Evolutionary conservation across 2,113 vertebrate genomes (phyloP).

Genomic region (Eleginops maclovinus): DNA sequence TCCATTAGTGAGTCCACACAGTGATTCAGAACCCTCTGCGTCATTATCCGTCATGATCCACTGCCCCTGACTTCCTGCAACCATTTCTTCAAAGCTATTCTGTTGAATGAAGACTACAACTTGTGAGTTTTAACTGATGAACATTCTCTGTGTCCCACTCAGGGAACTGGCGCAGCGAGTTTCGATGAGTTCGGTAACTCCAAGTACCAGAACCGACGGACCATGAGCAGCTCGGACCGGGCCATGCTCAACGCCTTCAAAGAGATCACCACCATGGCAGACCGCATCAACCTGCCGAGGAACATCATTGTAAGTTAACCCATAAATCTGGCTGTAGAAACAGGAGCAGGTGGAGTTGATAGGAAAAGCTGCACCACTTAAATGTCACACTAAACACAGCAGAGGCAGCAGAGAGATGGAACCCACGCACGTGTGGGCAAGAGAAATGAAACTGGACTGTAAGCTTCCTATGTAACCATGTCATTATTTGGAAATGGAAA

Average conservation of each 20-base stretch:
- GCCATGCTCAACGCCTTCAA: constrained; percentile 99
- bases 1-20: too few relatives aligned
- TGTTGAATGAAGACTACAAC: background rate
- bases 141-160: constrained; percentile 6
- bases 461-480: background rate
- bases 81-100: background rate
- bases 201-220: constrained; percentile 98
- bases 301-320: constrained; percentile 98
- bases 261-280: constrained; percentile 98
- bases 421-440: background rate
- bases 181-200: constrained; percentile 99
- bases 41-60: background rate
- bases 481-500: background rate
- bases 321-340: too few relatives aligned
- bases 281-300: constrained; percentile 98
- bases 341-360: background rate
- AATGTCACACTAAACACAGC: background rate
- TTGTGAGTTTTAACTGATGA: background rate
- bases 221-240: constrained; percentile 98
- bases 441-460: background rate
- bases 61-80: background rate
- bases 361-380: background rate
- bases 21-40: too few relatives aligned
- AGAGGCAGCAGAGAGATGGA: background rate
- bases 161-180: constrained; percentile 98